Evolutionary conservation across 2,113 vertebrate genomes (phyloP).

Genomic region (Xenus cinereus): DNA sequence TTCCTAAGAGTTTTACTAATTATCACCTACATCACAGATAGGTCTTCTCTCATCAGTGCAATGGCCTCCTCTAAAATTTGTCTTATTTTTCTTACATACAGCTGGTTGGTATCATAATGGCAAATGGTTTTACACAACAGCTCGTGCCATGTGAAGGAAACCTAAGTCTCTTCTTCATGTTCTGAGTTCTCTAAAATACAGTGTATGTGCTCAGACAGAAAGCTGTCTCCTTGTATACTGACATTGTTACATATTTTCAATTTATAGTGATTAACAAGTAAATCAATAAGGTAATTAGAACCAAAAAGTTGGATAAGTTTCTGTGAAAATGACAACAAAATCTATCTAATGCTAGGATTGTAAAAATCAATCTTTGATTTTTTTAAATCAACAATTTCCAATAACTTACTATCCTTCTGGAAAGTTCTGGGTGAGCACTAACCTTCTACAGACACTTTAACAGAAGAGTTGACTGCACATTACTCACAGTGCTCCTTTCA

Average conservation of each 20-base stretch:
- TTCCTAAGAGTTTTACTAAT: background rate
- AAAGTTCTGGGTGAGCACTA: background rate
- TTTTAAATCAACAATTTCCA: background rate
- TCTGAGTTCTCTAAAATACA: background rate
- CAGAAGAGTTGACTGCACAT: background rate
- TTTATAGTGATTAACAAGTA: background rate
- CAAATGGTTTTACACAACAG: background rate
- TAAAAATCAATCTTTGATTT: background rate
- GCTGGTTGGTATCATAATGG: background rate
- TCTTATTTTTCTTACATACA: background rate
- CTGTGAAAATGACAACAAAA: background rate
- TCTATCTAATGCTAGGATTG: background rate
- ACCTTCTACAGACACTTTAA: background rate
- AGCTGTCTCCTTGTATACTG: background rate
- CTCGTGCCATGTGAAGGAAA: background rate
- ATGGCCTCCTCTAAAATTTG: background rate
- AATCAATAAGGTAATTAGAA: background rate
- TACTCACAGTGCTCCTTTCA: background rate
- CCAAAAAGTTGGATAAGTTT: background rate
- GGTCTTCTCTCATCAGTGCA: background rate
- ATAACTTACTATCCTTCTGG: background rate
- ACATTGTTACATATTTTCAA: background rate
- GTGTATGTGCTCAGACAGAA: background rate
- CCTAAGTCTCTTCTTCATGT: rapidly evolving
- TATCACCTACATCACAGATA: background rate